phyloP scores from a whole-genome alignment of 2,113 vertebrate genomes.

The human region GRCh38 chr4:151240001-151240500 shows the following conservation, averaged over 20 bases:
- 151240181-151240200: background rate
- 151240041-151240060: background rate
- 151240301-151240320: background rate
- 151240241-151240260: too few species aligned
- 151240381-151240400: background rate
- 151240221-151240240: too few species aligned
- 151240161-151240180: background rate
- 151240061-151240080: background rate
- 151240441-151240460: background rate
- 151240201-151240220: background rate
- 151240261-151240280: background rate
- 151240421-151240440: background rate
- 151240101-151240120: rapidly evolving
- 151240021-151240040: background rate
- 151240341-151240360: too few species aligned
- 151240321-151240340: background rate
- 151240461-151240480: background rate
- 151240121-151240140: background rate
- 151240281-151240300: background rate
- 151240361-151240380: background rate
- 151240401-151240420: background rate
- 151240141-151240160: background rate
- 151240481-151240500: background rate
- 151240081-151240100: background rate
- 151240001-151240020: background rate